Percentiles rank a stretch among this genome's conserved stretches.
Conservation (phyloP, 2,888 invertebrate genomes). For the Drosophila emarginata region DNA sequence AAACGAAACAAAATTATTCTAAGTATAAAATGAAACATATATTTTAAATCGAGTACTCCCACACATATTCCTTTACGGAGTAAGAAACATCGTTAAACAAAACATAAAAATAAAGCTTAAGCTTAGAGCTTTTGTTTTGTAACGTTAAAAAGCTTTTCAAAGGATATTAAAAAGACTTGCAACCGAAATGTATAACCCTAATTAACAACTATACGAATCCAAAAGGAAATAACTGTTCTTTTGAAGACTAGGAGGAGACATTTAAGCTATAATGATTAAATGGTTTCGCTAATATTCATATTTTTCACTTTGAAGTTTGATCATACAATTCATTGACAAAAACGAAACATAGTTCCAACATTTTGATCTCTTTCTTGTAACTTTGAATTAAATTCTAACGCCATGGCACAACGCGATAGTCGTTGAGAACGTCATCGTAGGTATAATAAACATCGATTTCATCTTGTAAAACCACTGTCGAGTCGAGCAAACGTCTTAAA, state of each 20-base stretch:
- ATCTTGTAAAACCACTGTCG: conserved; percentile 63
- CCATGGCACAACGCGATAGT: conserved; percentile 76
- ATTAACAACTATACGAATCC: background rate
- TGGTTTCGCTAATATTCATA: background rate
- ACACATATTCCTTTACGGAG: too few relatives aligned
- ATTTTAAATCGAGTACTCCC: too few relatives aligned
- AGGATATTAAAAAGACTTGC: background rate
- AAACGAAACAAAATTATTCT: background rate
- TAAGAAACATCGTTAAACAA: too few relatives aligned
- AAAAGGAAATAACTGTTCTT: too few relatives aligned
- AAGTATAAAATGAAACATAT: background rate
- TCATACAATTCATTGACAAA: too few relatives aligned
- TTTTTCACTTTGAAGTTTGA: too few relatives aligned
- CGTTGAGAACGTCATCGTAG: conserved; percentile 62
- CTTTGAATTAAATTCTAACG: conserved; percentile 18
- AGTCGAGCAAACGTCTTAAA: conserved; percentile 68
- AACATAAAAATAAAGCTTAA: background rate
- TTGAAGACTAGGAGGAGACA: too few relatives aligned
- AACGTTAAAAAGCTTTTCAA: background rate
- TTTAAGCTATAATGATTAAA: too few relatives aligned
- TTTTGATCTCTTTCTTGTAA: too few relatives aligned
- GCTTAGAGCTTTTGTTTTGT: background rate
- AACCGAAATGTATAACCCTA: background rate
- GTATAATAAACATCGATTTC: conserved; percentile 66
- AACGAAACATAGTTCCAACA: too few relatives aligned